Evolutionary conservation across 1,140 invertebrate genomes (phyloP), one percentile per base, ranked within the genome.

Genomic region (Proales similis): DNA sequence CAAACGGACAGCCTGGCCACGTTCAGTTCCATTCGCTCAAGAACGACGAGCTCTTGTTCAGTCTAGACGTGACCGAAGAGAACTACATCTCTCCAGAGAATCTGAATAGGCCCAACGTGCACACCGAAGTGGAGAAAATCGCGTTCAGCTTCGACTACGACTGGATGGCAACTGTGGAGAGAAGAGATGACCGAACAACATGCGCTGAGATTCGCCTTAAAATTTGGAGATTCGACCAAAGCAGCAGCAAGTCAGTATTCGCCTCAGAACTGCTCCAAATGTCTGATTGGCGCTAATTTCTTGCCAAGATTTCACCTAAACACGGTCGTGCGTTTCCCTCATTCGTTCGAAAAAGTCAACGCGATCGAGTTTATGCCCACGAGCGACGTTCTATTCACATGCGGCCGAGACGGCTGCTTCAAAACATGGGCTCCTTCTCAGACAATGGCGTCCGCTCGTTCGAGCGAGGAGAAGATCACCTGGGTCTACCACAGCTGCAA

Each of bases 91-190:
- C 82, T 1, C 78, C 72, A 11, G 70, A 72, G 33, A 70, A 67
- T 48, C 49, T 73, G 1, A 60, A 70, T 0, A 60, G 64, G 20
- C 70, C 70, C 12, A 19, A 65, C 17, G 47, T 49, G 1, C 65
- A 70, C 70, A 83, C 82, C 2, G 80, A 85, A 68, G 81, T 90
- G 0, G 82, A 78, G 0, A 78, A 80, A 66, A 78, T 84, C 30
- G 81, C 83, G 0, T 77, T 89, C 47, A 83, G 81, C 70, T 74
- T 77, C 38, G 72, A 79, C 71, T 84, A 85, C 0, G 67, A 74
- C n/a, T 90, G 87, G 87, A 75, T 90, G 75, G 85, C 82, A 17
- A 88, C 86, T 1, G 79, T 84, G 4, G 86, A 89, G 73, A 77
- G 80, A 43, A 79, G 84, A 66, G 77, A 82, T 68, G 78, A 81